A percentile compares a stretch with the other conserved stretches of the same genome.
Conservation (phyloP, 2,113 vertebrate species). For the Pomatorhinus ruficollis region DNA sequence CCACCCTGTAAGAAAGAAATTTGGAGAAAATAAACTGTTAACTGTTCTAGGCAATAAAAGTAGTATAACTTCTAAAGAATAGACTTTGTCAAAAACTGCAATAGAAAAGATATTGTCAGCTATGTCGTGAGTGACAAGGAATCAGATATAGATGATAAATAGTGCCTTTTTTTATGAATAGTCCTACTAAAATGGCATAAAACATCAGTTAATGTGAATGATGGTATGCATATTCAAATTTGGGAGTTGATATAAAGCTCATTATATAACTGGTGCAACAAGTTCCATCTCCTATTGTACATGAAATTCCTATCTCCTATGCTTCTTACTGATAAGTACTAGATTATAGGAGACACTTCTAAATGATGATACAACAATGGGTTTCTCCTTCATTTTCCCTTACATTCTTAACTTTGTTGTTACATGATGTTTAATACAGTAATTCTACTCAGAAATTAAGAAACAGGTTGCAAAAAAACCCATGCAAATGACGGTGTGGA, state of each 20-base stretch:
- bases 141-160: conserved; percentile 17
- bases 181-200: conserved; percentile 28
- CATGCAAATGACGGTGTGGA: background rate
- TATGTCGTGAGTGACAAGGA: background rate
- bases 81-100: conserved; percentile 3
- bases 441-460: background rate
- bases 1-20: background rate
- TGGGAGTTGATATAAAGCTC: background rate
- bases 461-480: background rate
- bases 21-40: background rate
- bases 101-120: background rate
- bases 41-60: background rate
- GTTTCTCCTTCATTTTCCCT: background rate
- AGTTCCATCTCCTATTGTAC: background rate
- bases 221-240: background rate
- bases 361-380: background rate
- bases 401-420: background rate
- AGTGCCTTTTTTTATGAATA: background rate
- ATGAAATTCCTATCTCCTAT: background rate
- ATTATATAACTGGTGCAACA: conserved; percentile 22
- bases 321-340: background rate
- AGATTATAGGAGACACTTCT: background rate
- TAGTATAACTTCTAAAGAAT: conserved; percentile 19
- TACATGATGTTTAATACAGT: background rate
- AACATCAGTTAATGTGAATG: background rate